A percentile compares a stretch with the other conserved stretches of the same genome.
phyloP scores from a whole-genome alignment of 2,888 invertebrate species.

The Dryomyza anilis region DNA sequence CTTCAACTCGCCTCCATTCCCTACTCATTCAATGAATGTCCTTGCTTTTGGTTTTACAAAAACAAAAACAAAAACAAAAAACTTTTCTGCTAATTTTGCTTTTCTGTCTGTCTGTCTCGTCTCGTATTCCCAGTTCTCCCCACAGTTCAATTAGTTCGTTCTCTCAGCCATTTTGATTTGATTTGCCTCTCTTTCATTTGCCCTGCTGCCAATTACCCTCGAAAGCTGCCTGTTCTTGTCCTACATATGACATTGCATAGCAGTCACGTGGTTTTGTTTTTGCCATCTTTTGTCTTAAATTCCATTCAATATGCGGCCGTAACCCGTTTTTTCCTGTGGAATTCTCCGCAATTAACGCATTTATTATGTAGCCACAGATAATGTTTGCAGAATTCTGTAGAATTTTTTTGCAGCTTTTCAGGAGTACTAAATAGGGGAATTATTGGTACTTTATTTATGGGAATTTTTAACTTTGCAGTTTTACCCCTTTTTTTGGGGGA shows the following conservation, averaged over 20 bases:
- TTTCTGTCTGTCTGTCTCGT: no score
- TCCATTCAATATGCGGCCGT: background rate
- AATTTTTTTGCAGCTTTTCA: background rate
- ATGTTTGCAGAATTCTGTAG: background rate
- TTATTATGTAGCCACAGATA: background rate
- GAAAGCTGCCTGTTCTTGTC: background rate
- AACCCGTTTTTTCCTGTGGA: no score
- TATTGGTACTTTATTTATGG: background rate
- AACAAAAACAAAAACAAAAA: background rate
- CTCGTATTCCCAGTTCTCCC: background rate
- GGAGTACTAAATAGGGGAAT: background rate
- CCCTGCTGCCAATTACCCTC: background rate
- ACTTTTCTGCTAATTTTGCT: constrained; percentile 3
- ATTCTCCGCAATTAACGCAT: constrained; percentile 6
- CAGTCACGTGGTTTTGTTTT: background rate
- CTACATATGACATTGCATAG: background rate
- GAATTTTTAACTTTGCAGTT: no score
- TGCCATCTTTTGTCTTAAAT: background rate
- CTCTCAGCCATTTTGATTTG: constrained; percentile 20
- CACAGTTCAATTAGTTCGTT: background rate
- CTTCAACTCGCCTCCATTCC: no score
- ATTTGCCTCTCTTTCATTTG: constrained; percentile 12
- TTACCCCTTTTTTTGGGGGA: background rate
- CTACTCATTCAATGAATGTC: no score
- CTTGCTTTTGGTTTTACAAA: background rate